Evolutionary conservation across 2,113 vertebrate species (phyloP).

Genomic region (Malurus cyaneus): DNA sequence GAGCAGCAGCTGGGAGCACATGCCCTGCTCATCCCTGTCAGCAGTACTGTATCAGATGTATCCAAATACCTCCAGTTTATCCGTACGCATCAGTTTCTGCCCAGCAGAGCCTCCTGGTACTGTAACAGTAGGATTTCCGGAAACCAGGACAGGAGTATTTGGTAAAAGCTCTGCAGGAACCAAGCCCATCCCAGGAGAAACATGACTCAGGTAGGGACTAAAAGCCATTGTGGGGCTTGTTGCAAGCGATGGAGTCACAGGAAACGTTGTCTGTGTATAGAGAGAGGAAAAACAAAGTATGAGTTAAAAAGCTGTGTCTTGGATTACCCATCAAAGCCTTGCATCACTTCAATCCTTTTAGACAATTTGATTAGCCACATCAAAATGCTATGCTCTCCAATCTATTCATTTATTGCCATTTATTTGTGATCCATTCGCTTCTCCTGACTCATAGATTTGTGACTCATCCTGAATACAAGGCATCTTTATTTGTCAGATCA

Average conservation of each 20-base stretch:
- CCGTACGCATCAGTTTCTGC: conserved; percentile 91
- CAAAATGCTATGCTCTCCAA: background rate
- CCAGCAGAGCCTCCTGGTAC: conserved; percentile 83
- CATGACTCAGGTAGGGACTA: conserved; percentile 91
- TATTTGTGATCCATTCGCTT: background rate
- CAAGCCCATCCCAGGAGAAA: conserved; percentile 90
- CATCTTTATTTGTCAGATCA: conserved; percentile 45
- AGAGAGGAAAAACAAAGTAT: conserved; percentile 36
- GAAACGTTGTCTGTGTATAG: conserved; percentile 84
- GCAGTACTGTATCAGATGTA: background rate
- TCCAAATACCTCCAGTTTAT: conserved; percentile 94
- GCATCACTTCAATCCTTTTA: conserved; percentile 18
- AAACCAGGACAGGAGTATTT: conserved; percentile 88
- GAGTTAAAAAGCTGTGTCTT: background rate
- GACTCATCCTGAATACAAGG: conserved; percentile 38
- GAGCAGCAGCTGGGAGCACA: background rate
- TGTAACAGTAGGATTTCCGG: conserved; percentile 88
- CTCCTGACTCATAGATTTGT: conserved; percentile 27
- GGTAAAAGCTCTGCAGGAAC: conserved; percentile 92
- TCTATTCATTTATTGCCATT: conserved; percentile 5
- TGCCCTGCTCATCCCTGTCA: background rate
- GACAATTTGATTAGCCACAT: background rate
- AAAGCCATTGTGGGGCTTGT: conserved; percentile 91
- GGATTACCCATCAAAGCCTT: background rate
- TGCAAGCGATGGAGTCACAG: conserved; percentile 86